Base-by-base conservation (phyloP, 1,140 invertebrate species). In the Schlechtendalia chinensis region DNA sequence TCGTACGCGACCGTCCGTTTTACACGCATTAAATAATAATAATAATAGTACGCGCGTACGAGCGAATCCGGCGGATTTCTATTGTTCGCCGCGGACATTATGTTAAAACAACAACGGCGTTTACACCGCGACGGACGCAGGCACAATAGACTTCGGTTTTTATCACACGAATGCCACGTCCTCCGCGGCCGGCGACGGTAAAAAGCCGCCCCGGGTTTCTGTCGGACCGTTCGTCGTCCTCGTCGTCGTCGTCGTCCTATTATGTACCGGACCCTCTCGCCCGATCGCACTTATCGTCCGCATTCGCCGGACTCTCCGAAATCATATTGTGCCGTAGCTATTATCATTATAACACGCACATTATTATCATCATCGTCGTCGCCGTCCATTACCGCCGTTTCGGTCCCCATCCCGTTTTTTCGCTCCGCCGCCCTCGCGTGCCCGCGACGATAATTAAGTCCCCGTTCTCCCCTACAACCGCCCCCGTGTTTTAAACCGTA, bases 241-340 rank as follows among this genome's bases (percentile, higher is more conserved):
- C 32, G 8, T 47, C 39, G n/a, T 22, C 24, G 16, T 24, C 39
- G 14, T n/a, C 50, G 50, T 32, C 71, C 71, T 56, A 27, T 56
- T n/a, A n/a, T 22, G 22, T 74, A 22, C 67, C 19, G 17, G 6
- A 47, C 71, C 16, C 5, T 32, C 17, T 5, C 53, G 8, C 69
- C 6, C n/a, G 27, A 14, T 24, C 8, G 32, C 32, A 39, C n/a
- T 17, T 32, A 11, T 32, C 72, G 24, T 74, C 54, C 72, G 29
- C 27, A 58, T 58, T 75, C 11, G 29, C 72, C n/a, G 54, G 72
- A 59, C 72, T 58, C 53, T 59, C n/a, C 56, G 39, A 77, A 77
- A 77, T 77, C 59, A 77, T 69, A 69, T 67, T 67, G 56, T 72
- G n/a, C n/a, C n/a, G n/a, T n/a, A n/a, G n/a, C n/a, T n/a, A n/a